Evolutionary conservation across 2,797 vertebrate species (phyloP), one percentile per base, ranked within the genome.

Genomic region (Crax fasciolata): DNA sequence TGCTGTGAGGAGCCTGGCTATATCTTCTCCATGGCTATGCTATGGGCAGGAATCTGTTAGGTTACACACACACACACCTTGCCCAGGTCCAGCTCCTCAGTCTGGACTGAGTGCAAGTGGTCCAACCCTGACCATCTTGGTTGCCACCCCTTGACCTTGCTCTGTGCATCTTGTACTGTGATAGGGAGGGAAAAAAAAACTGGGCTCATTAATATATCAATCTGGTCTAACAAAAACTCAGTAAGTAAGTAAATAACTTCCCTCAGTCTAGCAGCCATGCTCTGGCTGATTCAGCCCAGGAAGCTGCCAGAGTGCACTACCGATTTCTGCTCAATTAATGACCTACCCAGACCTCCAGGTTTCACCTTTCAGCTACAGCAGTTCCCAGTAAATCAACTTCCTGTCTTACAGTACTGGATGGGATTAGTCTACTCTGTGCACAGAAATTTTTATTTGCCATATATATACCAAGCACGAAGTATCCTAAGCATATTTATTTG

Each of bases 381-480:
- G 43, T 82, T 25, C 24, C 43, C 55, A 68, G 21, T 9, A 13
- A 28, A 28, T 41, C 25, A 39, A 1, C 1, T 49, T 87, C 28
- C 52, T 17, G 59, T 9, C 1, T 61, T 51, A 17, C 17, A 5
- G 24, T 59, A 2, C 11, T 11, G 39, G 38, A 61, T 27, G 14
- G 46, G 2, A 2, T 67, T 67, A 52, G 61, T 52, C 28, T 21
- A 46, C 24, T 8, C 21, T 0, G 1, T 10, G 16, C 54, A 20
- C 32, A 68, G 43, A 89, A 81, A 58, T 43, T 51, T 63, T 59
- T 19, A 41, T 84, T 76, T 71, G n/a, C 9, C 21, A 39, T 49
- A 23, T 10, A 28, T 12, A 67, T 23, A 68, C 4, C 27, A 79
- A 54, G 27, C 21, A 19, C 23, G 35, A 81, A 79, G 63, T 39